phyloP scores from a whole-genome alignment of 2,888 invertebrate species.

The Nomada flava region DNA sequence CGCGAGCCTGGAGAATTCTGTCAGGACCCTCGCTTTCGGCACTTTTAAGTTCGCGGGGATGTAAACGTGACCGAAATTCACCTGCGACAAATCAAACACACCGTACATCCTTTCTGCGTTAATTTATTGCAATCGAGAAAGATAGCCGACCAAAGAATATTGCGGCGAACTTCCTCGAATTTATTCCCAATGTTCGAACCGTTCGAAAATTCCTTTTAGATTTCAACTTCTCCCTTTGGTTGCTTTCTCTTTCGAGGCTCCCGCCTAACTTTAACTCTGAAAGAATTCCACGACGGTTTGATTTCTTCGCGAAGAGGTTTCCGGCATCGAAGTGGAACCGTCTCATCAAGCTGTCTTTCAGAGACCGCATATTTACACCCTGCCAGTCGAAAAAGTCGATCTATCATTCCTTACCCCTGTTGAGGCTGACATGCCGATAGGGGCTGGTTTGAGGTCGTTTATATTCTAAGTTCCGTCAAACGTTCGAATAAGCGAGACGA shows the following conservation, averaged over 20 bases:
- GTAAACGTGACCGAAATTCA: constrained; percentile 94
- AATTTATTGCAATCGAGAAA: no score
- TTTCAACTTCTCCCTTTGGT: no score
- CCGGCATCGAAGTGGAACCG: constrained; percentile 31
- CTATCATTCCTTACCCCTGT: constrained; percentile 69
- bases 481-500: constrained; percentile 57
- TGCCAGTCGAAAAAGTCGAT: constrained; percentile 70
- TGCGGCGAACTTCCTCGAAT: no score
- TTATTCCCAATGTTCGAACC: no score
- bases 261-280: background rate
- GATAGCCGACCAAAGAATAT: no score
- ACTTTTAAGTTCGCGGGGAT: constrained; percentile 91
- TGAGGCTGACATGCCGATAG: constrained; percentile 70
- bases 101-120: no score
- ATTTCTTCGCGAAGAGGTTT: constrained; percentile 3
- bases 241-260: no score
- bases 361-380: constrained; percentile 63
- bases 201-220: no score
- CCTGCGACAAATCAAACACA: constrained; percentile 85
- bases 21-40: constrained; percentile 92
- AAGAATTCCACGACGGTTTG: background rate
- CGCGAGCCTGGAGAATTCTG: constrained; percentile 94
- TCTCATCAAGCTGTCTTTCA: constrained; percentile 53
- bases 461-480: constrained; percentile 72
- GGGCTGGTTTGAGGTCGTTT: constrained; percentile 69